Percentiles rank a stretch among this genome's conserved stretches.
phyloP scores from a whole-genome alignment of 2,888 invertebrate genomes.

The Tipula lateralis region DNA sequence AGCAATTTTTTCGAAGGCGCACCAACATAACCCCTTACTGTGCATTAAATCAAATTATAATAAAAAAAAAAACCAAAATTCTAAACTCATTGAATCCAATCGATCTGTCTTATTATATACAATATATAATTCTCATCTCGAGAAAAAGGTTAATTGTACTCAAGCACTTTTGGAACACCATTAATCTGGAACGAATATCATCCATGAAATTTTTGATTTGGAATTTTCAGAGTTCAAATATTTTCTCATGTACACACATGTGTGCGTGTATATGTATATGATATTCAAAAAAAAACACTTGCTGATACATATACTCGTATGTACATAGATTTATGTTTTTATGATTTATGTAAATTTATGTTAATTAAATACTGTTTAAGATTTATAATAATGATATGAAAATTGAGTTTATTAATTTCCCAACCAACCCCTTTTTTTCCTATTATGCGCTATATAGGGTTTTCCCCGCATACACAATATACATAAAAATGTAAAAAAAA shows the following conservation, averaged over 20 bases:
- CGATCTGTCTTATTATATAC: conserved; percentile 7
- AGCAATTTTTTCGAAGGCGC: background rate
- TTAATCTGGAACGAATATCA: conserved; percentile 1
- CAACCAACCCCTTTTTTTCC: background rate
- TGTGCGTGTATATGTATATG: background rate
- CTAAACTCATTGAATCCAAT: conserved; percentile 11
- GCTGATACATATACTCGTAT: no score
- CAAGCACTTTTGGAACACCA: background rate
- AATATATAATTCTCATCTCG: background rate
- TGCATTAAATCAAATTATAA: conserved; percentile 24
- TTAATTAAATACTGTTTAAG: conserved; percentile 24
- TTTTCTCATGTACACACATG: background rate
- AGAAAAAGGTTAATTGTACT: conserved; percentile 5
- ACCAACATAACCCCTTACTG: background rate
- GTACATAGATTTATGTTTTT: conserved; percentile 24
- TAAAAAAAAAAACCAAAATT: background rate
- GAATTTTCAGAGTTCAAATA: background rate
- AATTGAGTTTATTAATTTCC: conserved; percentile 15
- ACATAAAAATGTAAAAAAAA: background rate
- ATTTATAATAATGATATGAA: conserved; percentile 24
- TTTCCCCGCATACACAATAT: background rate
- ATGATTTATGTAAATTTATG: conserved; percentile 19
- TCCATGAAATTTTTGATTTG: background rate
- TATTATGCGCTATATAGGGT: background rate
- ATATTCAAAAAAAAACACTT: conserved; percentile 24